phyloP scores from a whole-genome alignment of 2,113 vertebrate species.

The Hipposideros armiger region DNA sequence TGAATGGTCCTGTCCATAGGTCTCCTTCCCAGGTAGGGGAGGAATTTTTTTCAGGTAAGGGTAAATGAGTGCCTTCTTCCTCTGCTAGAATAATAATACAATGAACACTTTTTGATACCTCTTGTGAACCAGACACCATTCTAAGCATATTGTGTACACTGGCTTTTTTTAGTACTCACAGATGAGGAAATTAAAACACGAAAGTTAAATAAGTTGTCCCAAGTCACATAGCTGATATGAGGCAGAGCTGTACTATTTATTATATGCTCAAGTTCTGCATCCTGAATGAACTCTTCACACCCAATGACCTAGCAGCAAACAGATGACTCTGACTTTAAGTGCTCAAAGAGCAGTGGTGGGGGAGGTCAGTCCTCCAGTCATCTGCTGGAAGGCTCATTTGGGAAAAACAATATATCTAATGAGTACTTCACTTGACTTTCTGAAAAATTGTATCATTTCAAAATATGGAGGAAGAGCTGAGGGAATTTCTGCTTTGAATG shows the following conservation, averaged over 20 bases:
- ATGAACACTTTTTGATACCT: background rate
- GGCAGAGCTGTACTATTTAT: background rate
- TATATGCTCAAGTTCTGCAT: background rate
- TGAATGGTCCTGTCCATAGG: background rate
- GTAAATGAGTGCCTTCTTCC: background rate
- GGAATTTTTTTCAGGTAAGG: background rate
- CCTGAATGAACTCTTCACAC: background rate
- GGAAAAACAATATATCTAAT: background rate
- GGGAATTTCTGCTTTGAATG: background rate
- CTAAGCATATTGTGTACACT: background rate
- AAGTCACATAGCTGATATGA: accelerated
- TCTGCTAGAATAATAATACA: background rate
- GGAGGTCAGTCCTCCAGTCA: background rate
- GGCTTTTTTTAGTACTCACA: background rate
- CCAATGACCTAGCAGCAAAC: background rate
- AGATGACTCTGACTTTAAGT: background rate
- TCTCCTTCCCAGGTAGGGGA: background rate
- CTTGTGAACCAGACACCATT: background rate
- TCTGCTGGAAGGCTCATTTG: background rate
- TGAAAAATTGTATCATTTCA: background rate
- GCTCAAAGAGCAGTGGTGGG: background rate
- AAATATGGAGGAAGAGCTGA: background rate
- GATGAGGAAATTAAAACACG: background rate
- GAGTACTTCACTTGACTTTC: background rate
- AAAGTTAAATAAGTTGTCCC: background rate